Conservation (phyloP, 2,797 vertebrate species). For the Masticophis lateralis region DNA sequence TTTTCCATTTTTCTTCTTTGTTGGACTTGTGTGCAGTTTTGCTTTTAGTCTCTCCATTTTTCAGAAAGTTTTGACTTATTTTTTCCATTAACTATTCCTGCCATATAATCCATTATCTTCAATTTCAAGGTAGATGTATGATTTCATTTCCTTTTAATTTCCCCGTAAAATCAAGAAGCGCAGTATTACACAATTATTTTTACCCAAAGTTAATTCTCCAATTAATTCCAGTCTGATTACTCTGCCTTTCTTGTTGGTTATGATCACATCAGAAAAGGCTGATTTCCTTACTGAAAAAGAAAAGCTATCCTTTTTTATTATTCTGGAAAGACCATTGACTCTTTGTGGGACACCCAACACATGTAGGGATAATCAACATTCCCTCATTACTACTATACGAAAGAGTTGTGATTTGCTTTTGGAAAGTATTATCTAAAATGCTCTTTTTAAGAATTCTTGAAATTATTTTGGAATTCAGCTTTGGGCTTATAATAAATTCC, state of each 20-base stretch:
- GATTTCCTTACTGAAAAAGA: not conserved
- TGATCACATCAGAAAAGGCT: not conserved
- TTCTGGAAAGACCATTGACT: not conserved
- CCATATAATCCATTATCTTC: not conserved
- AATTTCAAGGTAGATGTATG: not conserved
- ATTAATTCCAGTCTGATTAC: not conserved
- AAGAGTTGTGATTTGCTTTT: not conserved
- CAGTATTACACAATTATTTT: not conserved
- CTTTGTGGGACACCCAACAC: not conserved
- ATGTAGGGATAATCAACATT: not conserved
- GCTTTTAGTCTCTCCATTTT: not conserved
- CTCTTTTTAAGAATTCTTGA: not conserved
- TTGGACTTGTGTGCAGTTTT: not conserved
- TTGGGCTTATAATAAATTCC: not conserved
- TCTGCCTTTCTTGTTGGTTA: not conserved
- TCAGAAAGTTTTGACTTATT: not conserved
- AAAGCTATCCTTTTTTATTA: not conserved
- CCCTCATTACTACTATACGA: not conserved
- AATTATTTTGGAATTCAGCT: not conserved
- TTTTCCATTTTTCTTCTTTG: not conserved
- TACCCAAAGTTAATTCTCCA: not conserved
- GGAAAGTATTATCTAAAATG: not conserved
- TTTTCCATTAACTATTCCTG: not conserved
- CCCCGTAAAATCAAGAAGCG: not conserved
- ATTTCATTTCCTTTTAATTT: not conserved